Conservation (phyloP, 2,113 vertebrate genomes). For the Phainopepla nitens region DNA sequence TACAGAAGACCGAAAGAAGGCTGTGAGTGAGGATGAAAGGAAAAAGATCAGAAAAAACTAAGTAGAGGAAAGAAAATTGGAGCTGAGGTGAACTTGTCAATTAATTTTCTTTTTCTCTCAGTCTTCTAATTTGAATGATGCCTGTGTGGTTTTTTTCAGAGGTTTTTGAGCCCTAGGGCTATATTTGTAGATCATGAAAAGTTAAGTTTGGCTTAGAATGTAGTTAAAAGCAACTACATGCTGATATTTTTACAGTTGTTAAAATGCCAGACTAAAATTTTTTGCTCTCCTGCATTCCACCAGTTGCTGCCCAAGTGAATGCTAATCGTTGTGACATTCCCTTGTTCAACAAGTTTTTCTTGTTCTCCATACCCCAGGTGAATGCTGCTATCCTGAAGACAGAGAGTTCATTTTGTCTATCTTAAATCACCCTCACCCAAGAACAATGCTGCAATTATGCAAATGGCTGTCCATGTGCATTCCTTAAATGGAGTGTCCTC, state of each 20-base stretch:
- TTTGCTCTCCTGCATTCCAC: background rate
- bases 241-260: background rate
- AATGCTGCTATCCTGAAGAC: background rate
- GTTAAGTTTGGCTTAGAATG: background rate
- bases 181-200: background rate
- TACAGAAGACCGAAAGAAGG: background rate
- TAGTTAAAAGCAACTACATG: background rate
- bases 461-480: background rate
- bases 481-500: background rate
- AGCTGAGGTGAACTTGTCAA: background rate
- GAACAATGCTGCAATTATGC: background rate
- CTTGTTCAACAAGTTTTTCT: slow-evolving; percentile 22
- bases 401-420: background rate
- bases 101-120: background rate
- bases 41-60: background rate
- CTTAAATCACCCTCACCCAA: background rate
- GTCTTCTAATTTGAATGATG: background rate
- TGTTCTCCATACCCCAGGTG: background rate
- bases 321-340: background rate
- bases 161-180: background rate
- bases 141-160: background rate
- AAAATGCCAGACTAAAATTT: background rate
- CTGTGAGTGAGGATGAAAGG: background rate
- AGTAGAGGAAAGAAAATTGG: background rate
- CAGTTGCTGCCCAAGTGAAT: background rate